phyloP scores from a whole-genome alignment of 2,888 invertebrate genomes.

The Thyatira batis region DNA sequence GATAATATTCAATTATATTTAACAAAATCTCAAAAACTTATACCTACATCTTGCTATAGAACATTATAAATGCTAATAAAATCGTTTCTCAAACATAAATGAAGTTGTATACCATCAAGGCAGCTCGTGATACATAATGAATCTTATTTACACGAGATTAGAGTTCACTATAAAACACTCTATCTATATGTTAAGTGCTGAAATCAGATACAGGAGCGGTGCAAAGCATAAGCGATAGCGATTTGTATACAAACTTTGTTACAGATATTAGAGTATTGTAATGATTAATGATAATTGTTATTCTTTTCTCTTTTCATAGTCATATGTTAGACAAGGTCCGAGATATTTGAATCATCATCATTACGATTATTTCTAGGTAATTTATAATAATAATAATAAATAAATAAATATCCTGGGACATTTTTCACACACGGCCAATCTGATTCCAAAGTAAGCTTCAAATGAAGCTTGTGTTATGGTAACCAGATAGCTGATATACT shows the following conservation, averaged over 20 bases:
- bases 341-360: too few species aligned
- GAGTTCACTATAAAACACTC: constrained; percentile 4
- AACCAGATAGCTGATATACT: too few species aligned
- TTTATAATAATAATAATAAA: too few species aligned
- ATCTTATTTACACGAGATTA: background rate
- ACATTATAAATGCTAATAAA: background rate
- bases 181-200: constrained; percentile 8
- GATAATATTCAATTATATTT: too few species aligned
- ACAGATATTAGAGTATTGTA: background rate
- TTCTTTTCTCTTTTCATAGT: too few species aligned
- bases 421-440: too few species aligned
- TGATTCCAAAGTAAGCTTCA: too few species aligned
- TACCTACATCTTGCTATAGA: background rate
- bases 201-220: constrained; percentile 8
- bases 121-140: background rate
- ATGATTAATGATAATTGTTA: background rate
- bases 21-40: background rate
- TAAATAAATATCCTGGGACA: too few species aligned
- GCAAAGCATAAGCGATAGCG: background rate
- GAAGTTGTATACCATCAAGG: background rate
- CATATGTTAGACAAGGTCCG: too few species aligned
- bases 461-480: too few species aligned
- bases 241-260: background rate
- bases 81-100: background rate
- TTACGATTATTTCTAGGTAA: too few species aligned